A percentile compares a stretch with the other conserved stretches of the same genome.
These are phyloP conservation scores for Lipotes vexillifer DNA, from an alignment of 2,113 vertebrate genomes.

Conservation along the genomic window DNA sequence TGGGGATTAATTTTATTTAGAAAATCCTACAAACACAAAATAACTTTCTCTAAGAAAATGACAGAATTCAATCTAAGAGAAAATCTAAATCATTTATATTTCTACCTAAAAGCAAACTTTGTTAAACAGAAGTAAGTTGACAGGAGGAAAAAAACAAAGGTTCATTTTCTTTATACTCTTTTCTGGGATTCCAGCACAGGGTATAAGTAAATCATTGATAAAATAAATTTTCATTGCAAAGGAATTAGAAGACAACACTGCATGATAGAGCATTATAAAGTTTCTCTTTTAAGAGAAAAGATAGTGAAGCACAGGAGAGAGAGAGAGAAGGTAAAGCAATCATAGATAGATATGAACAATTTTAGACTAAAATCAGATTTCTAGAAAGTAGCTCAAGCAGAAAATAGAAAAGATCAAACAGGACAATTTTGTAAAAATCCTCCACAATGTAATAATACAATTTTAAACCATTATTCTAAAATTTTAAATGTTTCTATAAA, in stretches of 20 bases:
- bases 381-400: slow-evolving; percentile 7
- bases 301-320: neutral
- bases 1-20: slow-evolving; percentile 2
- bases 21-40: slow-evolving; percentile 16
- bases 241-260: neutral
- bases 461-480: neutral
- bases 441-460: neutral
- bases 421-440: neutral
- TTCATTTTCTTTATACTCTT: neutral
- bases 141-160: neutral
- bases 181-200: neutral
- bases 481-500: neutral
- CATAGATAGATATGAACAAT: neutral
- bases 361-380: neutral
- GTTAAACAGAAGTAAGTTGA: neutral
- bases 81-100: neutral
- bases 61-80: neutral
- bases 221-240: neutral
- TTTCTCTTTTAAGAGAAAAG: neutral
- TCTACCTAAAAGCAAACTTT: neutral
- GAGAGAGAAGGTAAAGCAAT: neutral
- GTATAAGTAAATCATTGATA: neutral
- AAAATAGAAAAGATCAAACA: neutral
- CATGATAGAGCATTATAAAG: neutral
- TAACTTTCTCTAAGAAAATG: neutral